Conservation (phyloP, 2,113 vertebrate species). For the Pithys albifrons region DNA sequence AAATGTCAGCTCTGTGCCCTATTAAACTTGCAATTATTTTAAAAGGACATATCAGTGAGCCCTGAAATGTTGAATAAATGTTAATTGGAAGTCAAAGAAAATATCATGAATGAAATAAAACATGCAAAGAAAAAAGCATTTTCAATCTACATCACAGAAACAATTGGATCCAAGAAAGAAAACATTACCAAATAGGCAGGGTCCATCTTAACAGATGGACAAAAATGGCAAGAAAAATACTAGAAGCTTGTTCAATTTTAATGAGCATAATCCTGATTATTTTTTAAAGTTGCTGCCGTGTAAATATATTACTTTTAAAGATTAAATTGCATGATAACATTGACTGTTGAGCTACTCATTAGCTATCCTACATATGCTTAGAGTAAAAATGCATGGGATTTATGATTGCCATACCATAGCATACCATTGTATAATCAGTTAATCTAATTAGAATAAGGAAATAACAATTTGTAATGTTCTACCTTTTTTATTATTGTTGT, state of each 20-base stretch:
- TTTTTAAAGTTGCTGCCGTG: slow-evolving; percentile 38
- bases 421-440: slow-evolving; percentile 28
- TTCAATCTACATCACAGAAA: neutral
- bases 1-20: slow-evolving; percentile 41
- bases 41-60: slow-evolving; percentile 26
- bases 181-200: neutral
- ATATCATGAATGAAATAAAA: slow-evolving; percentile 36
- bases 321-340: slow-evolving; percentile 39
- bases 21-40: slow-evolving; percentile 42
- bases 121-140: neutral
- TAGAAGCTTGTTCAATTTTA: slow-evolving; percentile 24
- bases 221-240: neutral
- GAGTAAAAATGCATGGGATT: neutral
- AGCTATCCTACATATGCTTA: neutral
- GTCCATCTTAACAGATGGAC: neutral
- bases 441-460: slow-evolving; percentile 53
- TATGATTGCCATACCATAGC: neutral
- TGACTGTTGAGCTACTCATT: slow-evolving; percentile 31
- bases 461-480: slow-evolving; percentile 19
- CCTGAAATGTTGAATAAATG: slow-evolving; percentile 48
- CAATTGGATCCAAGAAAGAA: neutral
- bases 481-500: neutral
- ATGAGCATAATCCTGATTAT: neutral
- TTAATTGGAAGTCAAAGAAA: slow-evolving; percentile 59
- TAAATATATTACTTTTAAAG: slow-evolving; percentile 58